Conservation (phyloP, 92 coral and sea anemone species). For the Umimayanthus chanpuru region DNA sequence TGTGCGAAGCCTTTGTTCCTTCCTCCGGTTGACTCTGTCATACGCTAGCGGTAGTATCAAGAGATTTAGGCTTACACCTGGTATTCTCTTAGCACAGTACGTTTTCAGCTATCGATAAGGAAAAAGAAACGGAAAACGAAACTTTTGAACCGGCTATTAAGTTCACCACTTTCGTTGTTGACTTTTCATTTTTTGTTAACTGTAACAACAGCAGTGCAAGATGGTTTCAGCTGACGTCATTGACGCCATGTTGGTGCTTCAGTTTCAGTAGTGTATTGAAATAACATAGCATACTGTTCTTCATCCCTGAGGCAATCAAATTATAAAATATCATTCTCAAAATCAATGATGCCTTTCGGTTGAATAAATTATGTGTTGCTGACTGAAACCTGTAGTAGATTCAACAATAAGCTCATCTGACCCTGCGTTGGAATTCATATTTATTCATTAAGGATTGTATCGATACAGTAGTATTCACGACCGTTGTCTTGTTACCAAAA, state of each 20-base stretch:
- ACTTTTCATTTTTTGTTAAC: not conserved
- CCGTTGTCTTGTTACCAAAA: not conserved
- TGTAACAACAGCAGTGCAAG: not conserved
- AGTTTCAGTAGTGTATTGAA: not conserved
- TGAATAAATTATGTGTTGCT: too few relatives aligned
- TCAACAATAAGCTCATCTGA: not conserved
- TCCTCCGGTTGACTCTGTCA: too few relatives aligned
- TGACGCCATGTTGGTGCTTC: too few relatives aligned
- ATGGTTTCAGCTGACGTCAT: too few relatives aligned
- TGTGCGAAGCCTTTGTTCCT: too few relatives aligned
- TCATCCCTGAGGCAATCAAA: too few relatives aligned
- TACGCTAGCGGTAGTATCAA: not conserved
- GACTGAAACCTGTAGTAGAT: not conserved
- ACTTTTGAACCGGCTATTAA: not conserved
- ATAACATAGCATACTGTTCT: not conserved
- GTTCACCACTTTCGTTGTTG: constrained; percentile 20
- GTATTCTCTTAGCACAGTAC: not conserved
- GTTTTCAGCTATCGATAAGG: constrained; percentile 34
- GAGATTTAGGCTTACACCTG: constrained; percentile 12
- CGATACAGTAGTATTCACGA: not conserved
- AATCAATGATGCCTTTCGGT: too few relatives aligned
- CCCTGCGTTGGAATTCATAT: not conserved
- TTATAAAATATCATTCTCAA: too few relatives aligned
- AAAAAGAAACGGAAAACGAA: constrained; percentile 28
- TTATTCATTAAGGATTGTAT: too few relatives aligned